Evolutionary conservation across 2,113 vertebrate species (phyloP).

Genomic region (Amazona guildingii): DNA sequence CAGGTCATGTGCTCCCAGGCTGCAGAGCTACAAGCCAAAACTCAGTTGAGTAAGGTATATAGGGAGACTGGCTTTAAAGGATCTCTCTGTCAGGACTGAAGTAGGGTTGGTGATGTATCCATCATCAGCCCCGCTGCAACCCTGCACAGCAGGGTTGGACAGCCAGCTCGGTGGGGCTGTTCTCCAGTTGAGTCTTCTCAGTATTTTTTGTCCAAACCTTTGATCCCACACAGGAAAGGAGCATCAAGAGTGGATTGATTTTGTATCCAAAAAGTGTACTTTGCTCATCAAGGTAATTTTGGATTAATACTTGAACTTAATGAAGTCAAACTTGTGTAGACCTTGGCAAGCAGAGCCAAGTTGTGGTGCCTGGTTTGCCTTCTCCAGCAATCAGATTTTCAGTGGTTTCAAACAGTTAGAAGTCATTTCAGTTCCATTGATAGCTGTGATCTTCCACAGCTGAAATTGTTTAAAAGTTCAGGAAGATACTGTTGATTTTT

Average conservation of each 20-base stretch:
- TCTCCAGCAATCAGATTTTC: background rate
- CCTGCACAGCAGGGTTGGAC: fast-evolving
- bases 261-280: background rate
- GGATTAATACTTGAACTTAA: background rate
- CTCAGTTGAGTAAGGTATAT: fast-evolving
- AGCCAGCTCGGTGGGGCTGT: fast-evolving
- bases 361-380: background rate
- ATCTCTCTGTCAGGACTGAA: background rate
- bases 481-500: background rate
- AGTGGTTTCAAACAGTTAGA: background rate
- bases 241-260: background rate
- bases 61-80: background rate
- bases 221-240: background rate
- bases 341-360: background rate
- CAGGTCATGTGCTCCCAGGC: fast-evolving
- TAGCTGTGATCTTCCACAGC: background rate
- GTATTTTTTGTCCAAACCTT: background rate
- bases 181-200: background rate
- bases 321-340: background rate
- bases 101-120: background rate
- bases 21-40: background rate
- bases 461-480: background rate
- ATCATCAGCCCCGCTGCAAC: background rate
- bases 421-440: background rate
- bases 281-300: background rate